Conservation (phyloP, 2,888 invertebrate genomes). For the Oscheius sp. region DNA sequence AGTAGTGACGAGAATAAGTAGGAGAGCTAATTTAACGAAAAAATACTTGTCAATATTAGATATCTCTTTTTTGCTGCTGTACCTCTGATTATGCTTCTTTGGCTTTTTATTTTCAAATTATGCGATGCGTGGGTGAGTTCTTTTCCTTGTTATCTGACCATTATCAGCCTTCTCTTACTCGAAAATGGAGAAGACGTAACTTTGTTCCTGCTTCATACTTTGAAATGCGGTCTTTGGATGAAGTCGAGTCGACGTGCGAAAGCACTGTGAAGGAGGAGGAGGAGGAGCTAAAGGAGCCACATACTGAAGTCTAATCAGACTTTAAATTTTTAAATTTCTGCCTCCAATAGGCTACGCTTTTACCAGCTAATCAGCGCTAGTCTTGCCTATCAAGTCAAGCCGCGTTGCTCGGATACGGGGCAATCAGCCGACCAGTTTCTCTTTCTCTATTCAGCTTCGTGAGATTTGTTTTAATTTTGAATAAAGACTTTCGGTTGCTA, state of each 20-base stretch:
- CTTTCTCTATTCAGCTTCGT: too few relatives aligned
- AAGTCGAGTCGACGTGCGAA: not conserved
- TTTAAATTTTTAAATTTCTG: too few relatives aligned
- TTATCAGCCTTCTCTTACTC: not conserved
- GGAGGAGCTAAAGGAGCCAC: not conserved
- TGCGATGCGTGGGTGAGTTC: constrained; percentile 8
- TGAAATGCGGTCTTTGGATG: too few relatives aligned
- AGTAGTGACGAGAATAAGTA: not conserved
- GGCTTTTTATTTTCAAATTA: constrained; percentile 11
- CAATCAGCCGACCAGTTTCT: too few relatives aligned
- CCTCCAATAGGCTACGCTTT: too few relatives aligned
- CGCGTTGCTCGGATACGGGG: too few relatives aligned
- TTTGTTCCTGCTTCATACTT: constrained; percentile 20
- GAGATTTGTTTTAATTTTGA: too few relatives aligned
- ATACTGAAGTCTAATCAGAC: too few relatives aligned
- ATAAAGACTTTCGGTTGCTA: too few relatives aligned
- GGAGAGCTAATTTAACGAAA: too few relatives aligned
- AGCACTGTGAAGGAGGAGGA: not conserved
- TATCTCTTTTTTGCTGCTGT: constrained; percentile 13
- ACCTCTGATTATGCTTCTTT: constrained; percentile 6
- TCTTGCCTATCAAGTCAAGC: too few relatives aligned
- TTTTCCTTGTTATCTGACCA: not conserved
- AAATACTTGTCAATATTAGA: not conserved
- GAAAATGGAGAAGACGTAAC: constrained; percentile 13
- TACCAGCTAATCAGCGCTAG: too few relatives aligned